phyloP scores from a whole-genome alignment of 2,113 vertebrate genomes.

The Halichoeres trimaculatus region DNA sequence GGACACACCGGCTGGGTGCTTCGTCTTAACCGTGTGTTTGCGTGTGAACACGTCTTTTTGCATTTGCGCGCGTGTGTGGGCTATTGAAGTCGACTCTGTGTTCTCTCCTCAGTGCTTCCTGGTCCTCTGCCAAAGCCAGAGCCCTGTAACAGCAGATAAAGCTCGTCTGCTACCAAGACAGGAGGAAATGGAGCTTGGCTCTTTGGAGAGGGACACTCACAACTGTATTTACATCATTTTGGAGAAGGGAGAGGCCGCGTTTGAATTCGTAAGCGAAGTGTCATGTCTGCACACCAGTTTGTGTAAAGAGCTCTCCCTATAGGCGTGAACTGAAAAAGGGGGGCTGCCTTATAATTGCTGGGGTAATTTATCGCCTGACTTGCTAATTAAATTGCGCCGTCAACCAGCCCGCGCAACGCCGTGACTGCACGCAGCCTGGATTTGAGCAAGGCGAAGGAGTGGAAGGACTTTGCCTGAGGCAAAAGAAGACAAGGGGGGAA shows the following conservation, averaged over 20 bases:
- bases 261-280: slow-evolving; percentile 40
- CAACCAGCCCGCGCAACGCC: slow-evolving; percentile 41
- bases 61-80: slow-evolving; percentile 10
- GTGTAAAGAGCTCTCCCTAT: slow-evolving; percentile 56
- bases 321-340: slow-evolving; percentile 56
- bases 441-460: slow-evolving; percentile 10
- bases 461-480: slow-evolving; percentile 33
- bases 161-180: slow-evolving; percentile 46
- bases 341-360: slow-evolving; percentile 60
- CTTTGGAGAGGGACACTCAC: slow-evolving; percentile 55
- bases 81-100: slow-evolving; percentile 50
- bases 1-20: slow-evolving; percentile 22
- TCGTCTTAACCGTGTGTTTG: slow-evolving; percentile 35
- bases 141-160: slow-evolving; percentile 71
- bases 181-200: slow-evolving; percentile 71
- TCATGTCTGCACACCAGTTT: slow-evolving; percentile 26
- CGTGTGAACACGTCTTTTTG: slow-evolving; percentile 1
- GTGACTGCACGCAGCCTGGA: slow-evolving; percentile 28
- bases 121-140: slow-evolving; percentile 56
- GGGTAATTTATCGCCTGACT: slow-evolving; percentile 69
- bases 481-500: slow-evolving; percentile 3
- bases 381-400: slow-evolving; percentile 73
- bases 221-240: slow-evolving; percentile 63
- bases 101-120: slow-evolving; percentile 52
- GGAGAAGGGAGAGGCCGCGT: slow-evolving; percentile 27